Conservation (phyloP, 2,888 invertebrate genomes). For the Azorinus chamasolen region DNA sequence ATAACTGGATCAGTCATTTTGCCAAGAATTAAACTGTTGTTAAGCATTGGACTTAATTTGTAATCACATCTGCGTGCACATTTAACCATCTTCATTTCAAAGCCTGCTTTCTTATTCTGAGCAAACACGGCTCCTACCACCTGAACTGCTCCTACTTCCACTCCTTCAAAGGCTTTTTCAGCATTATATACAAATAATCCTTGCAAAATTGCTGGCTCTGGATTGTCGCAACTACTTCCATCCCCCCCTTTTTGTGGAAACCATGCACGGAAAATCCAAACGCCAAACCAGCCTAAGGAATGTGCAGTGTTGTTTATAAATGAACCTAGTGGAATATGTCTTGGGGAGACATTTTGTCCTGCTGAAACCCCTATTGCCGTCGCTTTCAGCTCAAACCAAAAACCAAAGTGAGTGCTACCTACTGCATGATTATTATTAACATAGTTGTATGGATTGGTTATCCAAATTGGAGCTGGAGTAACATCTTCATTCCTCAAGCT, state of each 20-base stretch:
- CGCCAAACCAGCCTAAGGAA: constrained; percentile 76
- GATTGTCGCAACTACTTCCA: constrained; percentile 52
- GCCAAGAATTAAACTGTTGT: constrained; percentile 64
- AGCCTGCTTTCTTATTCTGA: constrained; percentile 73
- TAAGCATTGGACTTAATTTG: constrained; percentile 55
- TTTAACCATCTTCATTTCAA: constrained; percentile 67
- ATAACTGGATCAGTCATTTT: too few relatives aligned
- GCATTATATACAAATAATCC: constrained; percentile 77
- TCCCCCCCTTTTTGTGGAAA: constrained; percentile 64
- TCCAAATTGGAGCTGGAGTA: constrained; percentile 82
- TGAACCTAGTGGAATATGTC: constrained; percentile 66
- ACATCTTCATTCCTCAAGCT: constrained; percentile 82
- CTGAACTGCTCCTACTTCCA: constrained; percentile 74
- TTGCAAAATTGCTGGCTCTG: constrained; percentile 43
- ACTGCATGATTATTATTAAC: constrained; percentile 76
- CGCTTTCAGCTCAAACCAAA: constrained; percentile 80
- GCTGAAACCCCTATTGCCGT: constrained; percentile 79
- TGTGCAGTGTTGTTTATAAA: constrained; percentile 76
- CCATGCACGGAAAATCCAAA: constrained; percentile 80
- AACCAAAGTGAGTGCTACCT: constrained; percentile 83
- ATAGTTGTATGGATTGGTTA: constrained; percentile 81
- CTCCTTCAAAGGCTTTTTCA: constrained; percentile 80
- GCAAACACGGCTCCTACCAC: constrained; percentile 65
- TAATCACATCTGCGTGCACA: constrained; percentile 16
- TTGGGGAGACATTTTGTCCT: constrained; percentile 68